phyloP scores from a whole-genome alignment of 2,113 vertebrate species.

The Oxyura jamaicensis region DNA sequence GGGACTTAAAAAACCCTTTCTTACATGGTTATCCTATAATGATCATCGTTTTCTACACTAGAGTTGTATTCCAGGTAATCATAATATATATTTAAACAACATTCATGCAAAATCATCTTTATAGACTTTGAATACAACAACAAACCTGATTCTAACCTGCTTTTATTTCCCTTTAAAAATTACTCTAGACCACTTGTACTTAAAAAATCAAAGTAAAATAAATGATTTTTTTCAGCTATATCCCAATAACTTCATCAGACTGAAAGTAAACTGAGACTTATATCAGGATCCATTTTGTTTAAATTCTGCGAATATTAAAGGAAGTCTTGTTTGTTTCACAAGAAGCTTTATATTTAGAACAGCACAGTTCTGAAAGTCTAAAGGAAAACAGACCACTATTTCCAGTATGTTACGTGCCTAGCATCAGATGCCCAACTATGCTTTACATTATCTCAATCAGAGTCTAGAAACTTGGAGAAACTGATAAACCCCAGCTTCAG shows the following conservation, averaged over 20 bases:
- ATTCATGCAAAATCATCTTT: background rate
- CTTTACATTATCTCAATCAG: background rate
- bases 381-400: background rate
- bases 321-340: background rate
- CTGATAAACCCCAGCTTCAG: background rate
- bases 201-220: background rate
- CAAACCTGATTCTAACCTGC: background rate
- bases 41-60: background rate
- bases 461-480: background rate
- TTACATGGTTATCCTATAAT: background rate
- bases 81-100: background rate
- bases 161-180: background rate
- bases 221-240: background rate
- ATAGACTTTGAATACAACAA: background rate
- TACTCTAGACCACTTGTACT: background rate
- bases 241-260: background rate
- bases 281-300: background rate
- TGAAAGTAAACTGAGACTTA: background rate
- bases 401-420: background rate
- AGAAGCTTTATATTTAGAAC: background rate
- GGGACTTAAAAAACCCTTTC: background rate
- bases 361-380: background rate
- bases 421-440: background rate
- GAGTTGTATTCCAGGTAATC: background rate
- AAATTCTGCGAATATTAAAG: background rate